These are phyloP conservation scores for Dryas iulia DNA, from an alignment of 1,140 invertebrate species.

Conservation along the genomic window DNA sequence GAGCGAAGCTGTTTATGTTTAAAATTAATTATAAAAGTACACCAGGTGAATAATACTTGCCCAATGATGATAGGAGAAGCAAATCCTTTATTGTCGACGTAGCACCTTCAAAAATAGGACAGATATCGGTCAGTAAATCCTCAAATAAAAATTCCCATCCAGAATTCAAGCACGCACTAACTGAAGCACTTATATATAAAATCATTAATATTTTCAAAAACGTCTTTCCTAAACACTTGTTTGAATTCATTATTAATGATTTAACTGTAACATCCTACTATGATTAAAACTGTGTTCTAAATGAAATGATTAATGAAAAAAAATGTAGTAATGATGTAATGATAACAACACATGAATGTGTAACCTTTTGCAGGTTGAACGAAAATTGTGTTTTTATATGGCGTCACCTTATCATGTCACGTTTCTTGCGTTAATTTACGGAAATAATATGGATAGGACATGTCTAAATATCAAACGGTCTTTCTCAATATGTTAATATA, in stretches of 20 bases:
- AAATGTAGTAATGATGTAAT: background rate
- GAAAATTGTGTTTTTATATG: conserved; percentile 16
- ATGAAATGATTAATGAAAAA: conserved; percentile 9
- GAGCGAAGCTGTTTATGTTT: no score
- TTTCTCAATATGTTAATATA: background rate
- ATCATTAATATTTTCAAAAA: conserved; percentile 36
- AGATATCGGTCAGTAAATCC: conserved; percentile 52
- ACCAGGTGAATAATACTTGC: conserved; percentile 47
- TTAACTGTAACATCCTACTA: conserved; percentile 8
- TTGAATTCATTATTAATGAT: conserved; percentile 1
- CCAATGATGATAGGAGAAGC: conserved; percentile 41
- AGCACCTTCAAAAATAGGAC: conserved; percentile 52
- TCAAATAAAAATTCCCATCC: conserved; percentile 57
- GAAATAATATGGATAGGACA: conserved; percentile 13
- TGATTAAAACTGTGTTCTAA: background rate
- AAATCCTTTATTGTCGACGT: conserved; percentile 51
- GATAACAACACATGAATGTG: background rate
- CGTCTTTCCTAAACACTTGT: conserved; percentile 11
- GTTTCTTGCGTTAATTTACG: conserved; percentile 36
- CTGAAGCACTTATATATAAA: conserved; percentile 41
- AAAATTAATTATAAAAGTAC: no score
- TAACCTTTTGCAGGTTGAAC: conserved; percentile 17
- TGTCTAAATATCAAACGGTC: background rate
- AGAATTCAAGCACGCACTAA: conserved; percentile 45
- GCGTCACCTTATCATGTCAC: conserved; percentile 53